Evolutionary conservation across 2,113 vertebrate species (phyloP), one percentile per base, ranked within the genome.

Genomic region (Siniperca knerii): DNA sequence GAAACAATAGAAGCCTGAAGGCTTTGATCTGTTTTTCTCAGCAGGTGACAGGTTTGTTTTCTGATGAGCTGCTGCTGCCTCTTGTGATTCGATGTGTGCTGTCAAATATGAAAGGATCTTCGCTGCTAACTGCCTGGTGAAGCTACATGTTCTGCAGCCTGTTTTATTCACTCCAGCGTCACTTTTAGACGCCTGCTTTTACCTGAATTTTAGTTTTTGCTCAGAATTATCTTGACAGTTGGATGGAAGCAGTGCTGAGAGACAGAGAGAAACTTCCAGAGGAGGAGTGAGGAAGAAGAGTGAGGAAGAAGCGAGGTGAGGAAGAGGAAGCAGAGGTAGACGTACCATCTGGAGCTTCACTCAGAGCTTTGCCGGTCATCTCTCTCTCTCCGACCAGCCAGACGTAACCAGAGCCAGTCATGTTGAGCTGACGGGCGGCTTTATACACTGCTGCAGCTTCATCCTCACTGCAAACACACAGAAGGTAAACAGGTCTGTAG

Each of bases 351-450:
- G 98, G 98, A 66, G 98, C 98, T 65, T 99, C 98, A 81, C 95
- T 97, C 93, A 99, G 95, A 71, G 98, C 98, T 75, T 97, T 99
- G 84, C 98, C 97, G 0, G 97, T 98, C 92, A 99, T 98, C 96
- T 99, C 98, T 77, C 98, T 95, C 87, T 99, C 98, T 15, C 98
- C 98, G 18, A 99, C 98, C 94, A 99, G 95, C 98, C 98, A 99
- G 77, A 99, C 98, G 86, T 99, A 99, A 74, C 98, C 97, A 0
- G 98, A 96, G 50, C 98, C 98, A 0, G 98, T 99, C 98, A 99
- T 99, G 94, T 99, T 99, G 84, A 99, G 97, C 92, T 98, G 95
- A 15, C 97, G 97, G 3, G 98, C 98, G 0, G 98, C 96, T 84
- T 96, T 97, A 90, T 99, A 99, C 82, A 99, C 97, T 0, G 96